Base-by-base conservation (phyloP, 2,888 invertebrate species). In the Catocala sponsa region DNA sequence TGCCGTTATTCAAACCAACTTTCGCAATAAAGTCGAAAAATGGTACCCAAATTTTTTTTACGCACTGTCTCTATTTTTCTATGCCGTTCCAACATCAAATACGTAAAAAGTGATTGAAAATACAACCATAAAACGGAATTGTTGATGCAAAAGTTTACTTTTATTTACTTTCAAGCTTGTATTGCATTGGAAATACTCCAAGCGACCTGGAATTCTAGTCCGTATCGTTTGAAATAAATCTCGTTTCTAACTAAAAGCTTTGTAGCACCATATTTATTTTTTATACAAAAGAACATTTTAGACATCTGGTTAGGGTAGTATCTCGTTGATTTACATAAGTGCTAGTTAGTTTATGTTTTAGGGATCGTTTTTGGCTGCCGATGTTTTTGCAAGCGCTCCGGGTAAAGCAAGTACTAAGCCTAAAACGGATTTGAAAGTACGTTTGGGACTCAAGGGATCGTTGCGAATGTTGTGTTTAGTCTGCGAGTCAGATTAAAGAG, bases 261-360 rank as follows among this genome's bases (percentile, higher is more conserved):
- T 25, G 33, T 4, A 9, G 10, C 25, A 42, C 11, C 11, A 32
- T 49, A 49, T 49, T 13, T 49, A 42, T 42, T 11, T n/a, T 42
- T 7, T 11, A 25, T 32, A 41, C 63, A 67, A 54, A 0, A 44
- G 50, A 41, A 56, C 54, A 38, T 63, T 50, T 10, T 57, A 13
- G 41, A 59, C 44, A 54, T 63, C 58, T 61, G 44, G 13, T 11
- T 54, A 25, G 6, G 35, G 7, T 33, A 25, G 47, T 63, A 57
- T 55, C 64, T 50, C 0, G 13, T 46, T 57, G 60, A 61, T 73
- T 69, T 69, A 66, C 66, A 72, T 72, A 72, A 72, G 44, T 56
- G 48, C 42, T 56, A 41, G 53, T 25, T 58, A 12, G 46, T 38
- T 51, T 50, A 33, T 33, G 13, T 15, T n/a, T 32, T 38, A 13